A percentile compares a stretch with the other conserved stretches of the same genome.
These are phyloP conservation scores for Apostichopus parvimensis DNA, from an alignment of 35 echinoderm and acorn worm species.

Conservation along the genomic window DNA sequence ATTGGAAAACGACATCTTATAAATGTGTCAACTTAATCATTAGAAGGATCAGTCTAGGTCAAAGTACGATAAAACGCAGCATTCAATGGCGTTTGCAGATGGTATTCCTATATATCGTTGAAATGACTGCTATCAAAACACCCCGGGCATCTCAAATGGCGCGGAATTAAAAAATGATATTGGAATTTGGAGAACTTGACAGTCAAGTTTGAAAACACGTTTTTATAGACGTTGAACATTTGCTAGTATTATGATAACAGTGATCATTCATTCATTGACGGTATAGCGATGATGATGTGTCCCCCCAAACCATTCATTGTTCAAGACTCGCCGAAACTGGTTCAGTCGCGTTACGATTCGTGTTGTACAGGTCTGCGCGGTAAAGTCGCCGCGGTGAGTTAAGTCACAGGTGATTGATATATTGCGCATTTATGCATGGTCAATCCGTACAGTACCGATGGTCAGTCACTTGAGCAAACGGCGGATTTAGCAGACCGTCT, in stretches of 20 bases:
- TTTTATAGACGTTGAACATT: background rate
- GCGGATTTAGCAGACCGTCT: too few relatives aligned
- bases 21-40: background rate
- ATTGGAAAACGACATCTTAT: background rate
- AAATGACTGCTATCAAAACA: slow-evolving; percentile 22
- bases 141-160: slow-evolving; percentile 38
- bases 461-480: too few relatives aligned
- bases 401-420: too few relatives aligned
- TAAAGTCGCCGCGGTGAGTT: too few relatives aligned
- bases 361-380: too few relatives aligned
- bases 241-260: background rate
- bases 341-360: too few relatives aligned
- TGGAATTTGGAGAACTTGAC: background rate
- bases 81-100: slow-evolving; percentile 26
- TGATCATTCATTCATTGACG: background rate
- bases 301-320: too few relatives aligned
- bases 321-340: too few relatives aligned
- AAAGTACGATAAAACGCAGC: background rate
- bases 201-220: background rate
- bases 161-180: slow-evolving; percentile 5
- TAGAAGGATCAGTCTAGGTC: background rate
- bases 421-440: too few relatives aligned
- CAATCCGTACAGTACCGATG: too few relatives aligned
- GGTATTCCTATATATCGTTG: background rate
- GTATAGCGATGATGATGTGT: too few relatives aligned